A percentile compares a stretch with the other conserved stretches of the same genome.
Evolutionary conservation across 2,113 vertebrate genomes (phyloP).

Genomic region (Nannobrachium achirus): DNA sequence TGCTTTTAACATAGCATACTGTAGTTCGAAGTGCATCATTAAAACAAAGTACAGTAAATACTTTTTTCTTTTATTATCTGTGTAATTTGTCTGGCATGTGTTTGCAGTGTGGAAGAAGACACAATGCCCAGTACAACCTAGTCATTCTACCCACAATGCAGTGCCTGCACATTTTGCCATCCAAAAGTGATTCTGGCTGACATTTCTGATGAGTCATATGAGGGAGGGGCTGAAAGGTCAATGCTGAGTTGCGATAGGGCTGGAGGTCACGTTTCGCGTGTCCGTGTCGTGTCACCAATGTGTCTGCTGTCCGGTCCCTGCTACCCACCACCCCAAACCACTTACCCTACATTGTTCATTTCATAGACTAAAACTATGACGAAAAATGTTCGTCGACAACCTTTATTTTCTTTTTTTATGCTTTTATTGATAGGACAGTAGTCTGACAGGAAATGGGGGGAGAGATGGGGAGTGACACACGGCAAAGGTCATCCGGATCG

Average conservation of each 20-base stretch:
- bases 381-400: too few species aligned
- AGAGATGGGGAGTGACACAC: too few species aligned
- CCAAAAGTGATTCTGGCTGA: slow-evolving; percentile 8
- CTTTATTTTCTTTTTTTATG: too few species aligned
- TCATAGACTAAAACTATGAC: too few species aligned
- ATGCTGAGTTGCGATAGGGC: neutral
- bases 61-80: neutral
- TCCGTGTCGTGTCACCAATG: slow-evolving; percentile 14
- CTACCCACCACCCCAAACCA: neutral
- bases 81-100: too few species aligned
- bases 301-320: neutral
- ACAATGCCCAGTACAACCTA: too few species aligned
- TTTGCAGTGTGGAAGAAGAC: too few species aligned
- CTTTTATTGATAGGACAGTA: too few species aligned
- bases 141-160: neutral
- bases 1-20: neutral
- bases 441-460: too few species aligned
- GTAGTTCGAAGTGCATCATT: slow-evolving; percentile 7
- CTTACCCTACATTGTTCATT: neutral
- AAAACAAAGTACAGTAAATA: neutral
- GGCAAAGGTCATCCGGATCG: too few species aligned
- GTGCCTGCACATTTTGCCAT: slow-evolving; percentile 9
- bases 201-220: slow-evolving; percentile 49
- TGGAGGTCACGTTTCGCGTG: slow-evolving; percentile 27
- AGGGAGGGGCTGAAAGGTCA: neutral